These are phyloP conservation scores for Agonopterix arenella DNA, from an alignment of 2,888 invertebrate genomes.

Conservation along the genomic window DNA sequence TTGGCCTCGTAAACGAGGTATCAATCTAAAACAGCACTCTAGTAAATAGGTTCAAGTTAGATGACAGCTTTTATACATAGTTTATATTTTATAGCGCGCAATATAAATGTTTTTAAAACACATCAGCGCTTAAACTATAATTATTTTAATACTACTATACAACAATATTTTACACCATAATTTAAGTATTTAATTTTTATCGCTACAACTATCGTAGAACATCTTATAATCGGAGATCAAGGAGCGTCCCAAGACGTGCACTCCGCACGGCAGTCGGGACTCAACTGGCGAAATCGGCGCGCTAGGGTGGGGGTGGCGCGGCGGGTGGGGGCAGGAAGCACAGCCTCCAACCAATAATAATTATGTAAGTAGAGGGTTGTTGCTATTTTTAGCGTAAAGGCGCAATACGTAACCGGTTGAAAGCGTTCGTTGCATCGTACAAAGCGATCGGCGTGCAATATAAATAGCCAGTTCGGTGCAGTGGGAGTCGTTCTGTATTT, in stretches of 20 bases:
- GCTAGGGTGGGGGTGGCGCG: constrained; percentile 17
- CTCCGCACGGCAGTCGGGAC: constrained; percentile 28
- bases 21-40: background rate
- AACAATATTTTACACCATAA: background rate
- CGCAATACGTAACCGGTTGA: constrained; percentile 41
- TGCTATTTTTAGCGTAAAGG: constrained; percentile 62
- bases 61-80: background rate
- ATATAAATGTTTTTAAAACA: background rate
- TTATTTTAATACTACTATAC: background rate
- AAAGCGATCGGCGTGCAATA: constrained; percentile 24
- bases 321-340: constrained; percentile 38
- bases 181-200: background rate
- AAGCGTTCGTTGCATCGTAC: constrained; percentile 23
- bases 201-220: constrained; percentile 14
- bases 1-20: background rate
- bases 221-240: constrained; percentile 18
- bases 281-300: constrained; percentile 33
- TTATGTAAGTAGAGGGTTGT: constrained; percentile 64
- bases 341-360: constrained; percentile 67
- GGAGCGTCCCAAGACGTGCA: constrained; percentile 21
- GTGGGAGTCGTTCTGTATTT: constrained; percentile 29
- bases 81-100: background rate
- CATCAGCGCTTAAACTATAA: background rate
- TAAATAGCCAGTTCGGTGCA: constrained; percentile 38
- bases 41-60: background rate